Percentiles rank a stretch among this genome's conserved stretches.
Evolutionary conservation across 2,113 vertebrate species (phyloP).

Genomic region (Cervus canadensis): DNA sequence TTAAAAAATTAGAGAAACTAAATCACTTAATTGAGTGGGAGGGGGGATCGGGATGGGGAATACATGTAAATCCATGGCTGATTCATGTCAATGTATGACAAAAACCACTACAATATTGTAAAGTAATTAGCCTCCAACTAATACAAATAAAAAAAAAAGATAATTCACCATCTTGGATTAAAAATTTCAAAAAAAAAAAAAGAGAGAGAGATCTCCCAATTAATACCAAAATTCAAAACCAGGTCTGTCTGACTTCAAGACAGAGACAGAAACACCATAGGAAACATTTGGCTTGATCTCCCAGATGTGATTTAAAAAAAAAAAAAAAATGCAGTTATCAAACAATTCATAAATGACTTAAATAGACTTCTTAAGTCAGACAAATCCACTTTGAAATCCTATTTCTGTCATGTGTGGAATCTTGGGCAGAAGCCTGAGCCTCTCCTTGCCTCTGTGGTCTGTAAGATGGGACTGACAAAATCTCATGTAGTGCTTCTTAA

Average conservation of each 20-base stretch:
- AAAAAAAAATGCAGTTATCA: neutral
- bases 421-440: neutral
- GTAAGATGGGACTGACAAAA: neutral
- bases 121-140: too few relatives aligned
- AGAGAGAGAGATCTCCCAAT: neutral
- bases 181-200: too few relatives aligned
- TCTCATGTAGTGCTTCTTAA: neutral
- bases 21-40: neutral
- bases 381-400: neutral
- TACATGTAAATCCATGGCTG: too few relatives aligned
- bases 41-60: too few relatives aligned
- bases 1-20: neutral
- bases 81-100: too few relatives aligned
- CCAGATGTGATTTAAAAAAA: neutral
- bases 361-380: neutral
- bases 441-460: neutral
- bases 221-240: constrained; percentile 1
- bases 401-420: neutral
- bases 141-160: too few relatives aligned
- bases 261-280: neutral
- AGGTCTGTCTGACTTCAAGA: neutral
- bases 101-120: too few relatives aligned
- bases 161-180: too few relatives aligned
- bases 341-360: neutral
- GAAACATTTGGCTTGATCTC: neutral